Percentiles rank a stretch among this genome's conserved stretches.
Evolutionary conservation across 2,888 invertebrate genomes (phyloP).

Genomic region (Agonum fuliginosum): DNA sequence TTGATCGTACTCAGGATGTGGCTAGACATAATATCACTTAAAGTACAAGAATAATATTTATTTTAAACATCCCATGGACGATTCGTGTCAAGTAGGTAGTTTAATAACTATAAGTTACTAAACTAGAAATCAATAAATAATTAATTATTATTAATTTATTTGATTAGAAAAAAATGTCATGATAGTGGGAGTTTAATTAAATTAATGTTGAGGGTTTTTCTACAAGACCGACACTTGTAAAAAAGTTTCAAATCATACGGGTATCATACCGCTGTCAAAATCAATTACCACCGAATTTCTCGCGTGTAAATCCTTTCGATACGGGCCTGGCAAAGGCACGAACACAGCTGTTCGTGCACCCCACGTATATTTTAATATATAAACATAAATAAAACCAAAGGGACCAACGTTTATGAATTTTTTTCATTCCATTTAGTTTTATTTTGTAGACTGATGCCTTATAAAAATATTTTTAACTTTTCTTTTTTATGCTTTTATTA

Average conservation of each 20-base stretch:
- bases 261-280: not conserved
- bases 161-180: too few relatives aligned
- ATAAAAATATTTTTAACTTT: conserved; percentile 50
- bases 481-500: conserved; percentile 32
- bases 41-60: too few relatives aligned
- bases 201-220: not conserved
- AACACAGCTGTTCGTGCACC: conserved; percentile 46
- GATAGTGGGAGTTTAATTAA: too few relatives aligned
- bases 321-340: conserved; percentile 18
- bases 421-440: conserved; percentile 49
- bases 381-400: conserved; percentile 54
- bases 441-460: conserved; percentile 45
- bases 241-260: not conserved
- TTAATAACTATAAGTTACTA: too few relatives aligned
- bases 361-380: conserved; percentile 59
- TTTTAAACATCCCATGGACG: too few relatives aligned
- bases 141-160: too few relatives aligned
- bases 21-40: too few relatives aligned
- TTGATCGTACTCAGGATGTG: too few relatives aligned
- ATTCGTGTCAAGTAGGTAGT: too few relatives aligned
- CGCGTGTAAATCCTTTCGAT: not conserved
- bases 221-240: not conserved
- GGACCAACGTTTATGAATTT: conserved; percentile 44
- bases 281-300: conserved; percentile 26
- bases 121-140: too few relatives aligned